Conservation (phyloP, 2,113 vertebrate genomes). For the Alces alces region DNA sequence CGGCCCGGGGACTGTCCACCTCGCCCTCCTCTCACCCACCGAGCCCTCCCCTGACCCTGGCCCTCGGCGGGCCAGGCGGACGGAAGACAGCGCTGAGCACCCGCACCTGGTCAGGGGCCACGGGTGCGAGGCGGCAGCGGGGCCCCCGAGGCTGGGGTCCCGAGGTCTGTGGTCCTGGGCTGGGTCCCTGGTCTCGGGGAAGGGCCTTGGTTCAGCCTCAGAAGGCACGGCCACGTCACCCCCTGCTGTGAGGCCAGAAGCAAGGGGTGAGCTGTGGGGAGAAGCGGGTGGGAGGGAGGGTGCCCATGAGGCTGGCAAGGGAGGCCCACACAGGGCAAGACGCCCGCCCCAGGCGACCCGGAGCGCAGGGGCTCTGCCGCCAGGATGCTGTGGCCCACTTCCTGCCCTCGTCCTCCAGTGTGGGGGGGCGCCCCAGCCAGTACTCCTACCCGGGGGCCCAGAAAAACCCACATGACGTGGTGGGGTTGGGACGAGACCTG, state of each 20-base stretch:
- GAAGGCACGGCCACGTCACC: background rate
- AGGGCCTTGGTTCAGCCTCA: slow-evolving; percentile 57
- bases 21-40: background rate
- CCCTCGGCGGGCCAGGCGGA: background rate
- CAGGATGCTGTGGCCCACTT: background rate
- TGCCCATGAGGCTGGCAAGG: background rate
- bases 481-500: slow-evolving; percentile 78
- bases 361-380: rapidly evolving
- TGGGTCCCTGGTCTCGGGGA: slow-evolving; percentile 1
- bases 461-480: background rate
- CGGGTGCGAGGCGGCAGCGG: slow-evolving; percentile 33
- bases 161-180: slow-evolving; percentile 9
- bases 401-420: background rate
- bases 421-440: background rate
- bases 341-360: background rate
- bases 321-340: background rate
- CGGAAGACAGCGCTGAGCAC: background rate
- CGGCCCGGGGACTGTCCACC: background rate
- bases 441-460: background rate
- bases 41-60: background rate
- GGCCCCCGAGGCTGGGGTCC: background rate
- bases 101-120: slow-evolving; percentile 65
- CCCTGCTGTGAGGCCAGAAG: slow-evolving; percentile 59
- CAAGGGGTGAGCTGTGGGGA: background rate
- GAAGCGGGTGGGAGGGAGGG: background rate